A percentile compares a stretch with the other conserved stretches of the same genome.
These are phyloP conservation scores for Esox masquinongy DNA, from an alignment of 2,797 vertebrate species.

Conservation along the genomic window DNA sequence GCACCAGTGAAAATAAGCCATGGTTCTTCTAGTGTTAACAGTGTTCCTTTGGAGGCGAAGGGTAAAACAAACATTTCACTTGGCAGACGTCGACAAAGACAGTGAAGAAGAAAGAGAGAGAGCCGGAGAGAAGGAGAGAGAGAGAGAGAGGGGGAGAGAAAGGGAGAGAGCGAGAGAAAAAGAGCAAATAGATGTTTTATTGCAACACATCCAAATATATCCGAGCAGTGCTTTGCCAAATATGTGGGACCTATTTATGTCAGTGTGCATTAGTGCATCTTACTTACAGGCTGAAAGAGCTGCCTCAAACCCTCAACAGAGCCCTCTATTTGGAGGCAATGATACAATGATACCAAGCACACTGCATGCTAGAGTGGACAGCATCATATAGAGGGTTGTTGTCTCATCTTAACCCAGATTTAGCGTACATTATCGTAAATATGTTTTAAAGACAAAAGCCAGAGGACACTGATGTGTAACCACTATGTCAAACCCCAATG, in stretches of 20 bases:
- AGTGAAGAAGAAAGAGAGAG: background rate
- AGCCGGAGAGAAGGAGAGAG: background rate
- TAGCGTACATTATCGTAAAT: constrained; percentile 43
- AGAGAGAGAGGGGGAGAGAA: background rate
- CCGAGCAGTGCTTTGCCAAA: constrained; percentile 71
- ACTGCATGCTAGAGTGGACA: constrained; percentile 26
- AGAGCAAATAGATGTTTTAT: constrained; percentile 56
- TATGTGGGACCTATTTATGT: constrained; percentile 79
- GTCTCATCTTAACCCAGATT: constrained; percentile 48
- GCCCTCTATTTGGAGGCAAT: constrained; percentile 28
- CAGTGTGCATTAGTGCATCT: constrained; percentile 74
- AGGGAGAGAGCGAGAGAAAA: background rate
- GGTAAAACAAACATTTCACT: constrained; percentile 13
- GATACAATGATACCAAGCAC: constrained; percentile 5
- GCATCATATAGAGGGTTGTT: constrained; percentile 30
- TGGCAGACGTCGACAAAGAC: constrained; percentile 37
- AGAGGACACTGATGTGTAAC: background rate
- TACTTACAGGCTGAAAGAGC: constrained; percentile 65
- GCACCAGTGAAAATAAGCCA: background rate
- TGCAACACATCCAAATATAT: constrained; percentile 73
- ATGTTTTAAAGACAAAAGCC: constrained; percentile 30
- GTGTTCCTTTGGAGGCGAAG: constrained; percentile 8
- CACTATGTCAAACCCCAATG: background rate
- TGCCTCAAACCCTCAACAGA: constrained; percentile 51
- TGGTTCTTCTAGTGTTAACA: background rate